Conservation (phyloP, 2,888 invertebrate genomes). For the Thera obeliscata region DNA sequence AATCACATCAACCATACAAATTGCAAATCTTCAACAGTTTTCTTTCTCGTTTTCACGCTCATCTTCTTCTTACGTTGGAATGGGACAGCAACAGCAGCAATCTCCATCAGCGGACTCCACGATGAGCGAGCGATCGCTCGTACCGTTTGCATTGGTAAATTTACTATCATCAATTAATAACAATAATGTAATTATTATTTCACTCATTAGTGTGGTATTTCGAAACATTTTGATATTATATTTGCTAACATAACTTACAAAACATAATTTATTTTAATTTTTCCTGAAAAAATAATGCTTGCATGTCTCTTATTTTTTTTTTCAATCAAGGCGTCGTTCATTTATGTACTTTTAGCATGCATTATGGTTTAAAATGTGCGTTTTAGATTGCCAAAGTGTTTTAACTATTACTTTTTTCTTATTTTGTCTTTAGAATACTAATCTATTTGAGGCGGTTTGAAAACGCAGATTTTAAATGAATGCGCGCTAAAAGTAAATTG, state of each 20-base stretch:
- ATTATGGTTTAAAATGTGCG: background rate
- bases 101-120: constrained; percentile 82
- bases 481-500: background rate
- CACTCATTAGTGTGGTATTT: constrained; percentile 44
- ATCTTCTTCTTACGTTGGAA: constrained; percentile 49
- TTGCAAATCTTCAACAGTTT: constrained; percentile 20
- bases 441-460: background rate
- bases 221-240: constrained; percentile 35
- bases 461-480: background rate
- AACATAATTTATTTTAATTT: too few species aligned
- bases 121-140: constrained; percentile 81
- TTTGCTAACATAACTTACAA: too few species aligned
- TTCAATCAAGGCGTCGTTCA: background rate
- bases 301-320: background rate
- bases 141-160: constrained; percentile 83
- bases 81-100: constrained; percentile 77
- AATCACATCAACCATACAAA: background rate
- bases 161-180: constrained; percentile 76
- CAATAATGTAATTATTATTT: constrained; percentile 75
- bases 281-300: background rate
- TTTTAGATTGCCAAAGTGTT: background rate
- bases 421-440: too few species aligned
- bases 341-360: background rate
- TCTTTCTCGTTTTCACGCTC: constrained; percentile 67
- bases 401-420: too few species aligned